Conservation (phyloP, 2,113 vertebrate genomes). For the Pachypanchax playfairii region DNA sequence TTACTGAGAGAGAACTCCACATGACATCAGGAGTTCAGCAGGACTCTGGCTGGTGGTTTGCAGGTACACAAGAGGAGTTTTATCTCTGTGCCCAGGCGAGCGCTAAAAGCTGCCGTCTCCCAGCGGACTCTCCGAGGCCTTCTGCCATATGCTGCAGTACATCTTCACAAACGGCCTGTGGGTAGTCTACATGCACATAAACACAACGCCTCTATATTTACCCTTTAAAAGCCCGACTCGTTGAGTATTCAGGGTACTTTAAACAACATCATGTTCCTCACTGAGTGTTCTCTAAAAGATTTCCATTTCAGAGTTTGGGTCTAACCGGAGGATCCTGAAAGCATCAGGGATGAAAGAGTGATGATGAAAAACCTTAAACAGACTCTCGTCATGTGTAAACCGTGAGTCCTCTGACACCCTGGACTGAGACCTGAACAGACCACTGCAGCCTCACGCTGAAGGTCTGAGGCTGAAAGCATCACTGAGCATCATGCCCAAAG, state of each 20-base stretch:
- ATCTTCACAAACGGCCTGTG: slow-evolving; percentile 42
- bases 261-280: slow-evolving; percentile 17
- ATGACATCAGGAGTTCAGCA: slow-evolving; percentile 30
- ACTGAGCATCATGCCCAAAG: too few relatives aligned
- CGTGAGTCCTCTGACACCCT: too few relatives aligned
- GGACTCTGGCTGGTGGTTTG: slow-evolving; percentile 5
- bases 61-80: slow-evolving; percentile 31
- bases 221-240: slow-evolving; percentile 64
- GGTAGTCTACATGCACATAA: slow-evolving; percentile 46
- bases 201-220: slow-evolving; percentile 70
- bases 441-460: too few relatives aligned
- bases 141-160: slow-evolving; percentile 40
- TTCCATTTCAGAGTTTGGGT: slow-evolving; percentile 11
- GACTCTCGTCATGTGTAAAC: too few relatives aligned
- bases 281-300: neutral
- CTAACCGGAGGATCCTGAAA: neutral
- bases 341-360: too few relatives aligned
- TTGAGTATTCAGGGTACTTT: slow-evolving; percentile 43
- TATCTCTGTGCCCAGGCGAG: slow-evolving; percentile 29
- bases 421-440: too few relatives aligned
- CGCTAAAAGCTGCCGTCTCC: slow-evolving; percentile 59
- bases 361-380: too few relatives aligned
- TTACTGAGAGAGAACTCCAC: slow-evolving; percentile 27
- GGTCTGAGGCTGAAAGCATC: too few relatives aligned
- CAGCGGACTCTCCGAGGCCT: slow-evolving; percentile 36